Evolutionary conservation across 2,888 invertebrate genomes (phyloP), one percentile per base, ranked within the genome.

Genomic region (Heliconius aoede): DNA sequence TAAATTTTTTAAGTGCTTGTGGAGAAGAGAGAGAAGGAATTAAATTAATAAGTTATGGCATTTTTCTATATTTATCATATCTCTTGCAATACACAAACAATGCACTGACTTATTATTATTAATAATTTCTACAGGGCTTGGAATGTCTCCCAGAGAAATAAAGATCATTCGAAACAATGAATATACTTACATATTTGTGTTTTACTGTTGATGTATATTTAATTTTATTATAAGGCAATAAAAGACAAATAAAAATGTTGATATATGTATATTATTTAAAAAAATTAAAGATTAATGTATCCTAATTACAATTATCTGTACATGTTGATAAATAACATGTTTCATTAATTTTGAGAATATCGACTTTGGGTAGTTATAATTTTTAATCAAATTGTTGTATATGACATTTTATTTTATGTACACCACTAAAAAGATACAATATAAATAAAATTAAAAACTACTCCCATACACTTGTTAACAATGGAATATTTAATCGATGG

Each of bases 291-390:
- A 87, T 91, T 90, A 91, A 84, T 89, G 86, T 89, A 83, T 91
- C 88, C 90, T 93, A 93, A 91, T 93, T 93, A 93, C 83, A 91
- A 91, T 91, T 92, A 93, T 85, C 91, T 94, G 94, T 94, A 94
- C 93, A 93, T 84, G 84, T 87, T 87, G 88, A 92, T 91, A 91
- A 92, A 93, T 91, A 91, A 90, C 85, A 87, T 86, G 84, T 89
- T 88, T 86, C 82, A 85, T 83, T 79, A 86, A 86, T 90, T 91
- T 91, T 84, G 87, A 89, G 85, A 88, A 86, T 86, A 89, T 89
- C 90, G 91, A 91, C 90, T 89, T 90, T 87, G 86, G 86, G 89
- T 88, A 82, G 84, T 85, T 84, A 85, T 87, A 73, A 76, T 78
- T 74, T 60, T 73, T 60, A 74, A 73, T 82, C 84, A 85, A 85